Base-by-base conservation (phyloP, 2,797 vertebrate species). In the Pampus argenteus region DNA sequence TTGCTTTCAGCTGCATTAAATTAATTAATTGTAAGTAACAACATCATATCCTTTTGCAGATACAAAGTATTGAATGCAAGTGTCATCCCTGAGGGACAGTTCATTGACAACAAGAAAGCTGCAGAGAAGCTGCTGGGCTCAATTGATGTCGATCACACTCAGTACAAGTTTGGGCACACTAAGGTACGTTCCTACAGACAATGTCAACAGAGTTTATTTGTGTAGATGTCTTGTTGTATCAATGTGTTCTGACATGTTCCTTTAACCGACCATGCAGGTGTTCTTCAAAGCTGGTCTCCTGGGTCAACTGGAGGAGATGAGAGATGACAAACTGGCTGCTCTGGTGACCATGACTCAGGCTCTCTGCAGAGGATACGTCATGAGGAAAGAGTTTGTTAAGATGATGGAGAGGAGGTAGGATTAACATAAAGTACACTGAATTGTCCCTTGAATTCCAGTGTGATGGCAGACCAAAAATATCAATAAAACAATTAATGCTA, bases 21-120 rank as follows among this genome's bases (percentile, higher is more conserved):
- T n/a, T n/a, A n/a, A n/a, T n/a, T n/a, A n/a, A 40, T 40, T 25
- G 3, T 6, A 18, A 63, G 26, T 17, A 11, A 38, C 9, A 5
- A 40, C 38, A 40, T 40, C 8, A 13, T 55, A 22, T 8, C 14
- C 9, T 49, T 8, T 63, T 40, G 28, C 25, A 95, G 94, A 58
- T 96, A 95, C 90, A 96, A 94, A 77, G 87, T 96, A 18, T 83
- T 96, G 38, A 96, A 96, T 83, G 95, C 95, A 9, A 96, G 94
- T 34, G 95, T 95, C 0, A 94, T 91, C 79, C 95, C 95, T 1
- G 95, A 96, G 51, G 95, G 95, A 75, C 95, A 96, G 65, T 96
- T 96, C 82, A 96, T 73, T 65, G 95, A 96, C 56, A 70, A 70
- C 48, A 70, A 70, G 36, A 69, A 69, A 52, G 51, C 58, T 45